Conservation (phyloP, 1,140 invertebrate genomes). For the Steinernema khuongi region DNA sequence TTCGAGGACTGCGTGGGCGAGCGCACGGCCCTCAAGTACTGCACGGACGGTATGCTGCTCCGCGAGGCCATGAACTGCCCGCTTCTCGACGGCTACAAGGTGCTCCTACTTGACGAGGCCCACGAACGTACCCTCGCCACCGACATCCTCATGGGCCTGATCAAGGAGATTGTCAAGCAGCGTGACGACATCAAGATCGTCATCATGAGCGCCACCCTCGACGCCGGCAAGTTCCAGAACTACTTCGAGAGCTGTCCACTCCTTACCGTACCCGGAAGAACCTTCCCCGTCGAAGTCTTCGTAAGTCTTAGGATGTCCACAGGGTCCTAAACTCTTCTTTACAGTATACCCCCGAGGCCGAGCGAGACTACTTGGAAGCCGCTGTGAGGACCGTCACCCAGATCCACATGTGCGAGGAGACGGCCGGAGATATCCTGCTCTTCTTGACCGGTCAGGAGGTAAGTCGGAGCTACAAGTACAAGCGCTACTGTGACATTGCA, state of each 20-base stretch:
- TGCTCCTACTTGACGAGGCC: slow-evolving; percentile 92
- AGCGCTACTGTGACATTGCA: slow-evolving; percentile 45
- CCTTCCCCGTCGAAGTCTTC: slow-evolving; percentile 95
- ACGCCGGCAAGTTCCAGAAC: slow-evolving; percentile 86
- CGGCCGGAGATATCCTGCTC: slow-evolving; percentile 81
- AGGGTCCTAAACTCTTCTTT: slow-evolving; percentile 24
- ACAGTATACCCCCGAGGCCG: slow-evolving; percentile 90
- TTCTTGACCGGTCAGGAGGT: slow-evolving; percentile 86
- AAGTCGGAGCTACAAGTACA: not conserved
- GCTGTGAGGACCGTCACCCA: slow-evolving; percentile 96
- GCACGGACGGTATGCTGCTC: slow-evolving; percentile 75
- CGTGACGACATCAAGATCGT: slow-evolving; percentile 87
- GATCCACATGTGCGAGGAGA: slow-evolving; percentile 97
- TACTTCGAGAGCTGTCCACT: slow-evolving; percentile 82
- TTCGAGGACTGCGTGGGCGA: slow-evolving; percentile 97
- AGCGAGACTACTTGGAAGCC: slow-evolving; percentile 94
- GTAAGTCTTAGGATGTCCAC: slow-evolving; percentile 35
- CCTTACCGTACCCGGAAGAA: slow-evolving; percentile 94
- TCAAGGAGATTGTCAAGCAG: slow-evolving; percentile 83
- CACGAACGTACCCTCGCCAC: slow-evolving; percentile 97
- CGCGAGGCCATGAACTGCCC: slow-evolving; percentile 98
- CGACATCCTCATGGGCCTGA: slow-evolving; percentile 92
- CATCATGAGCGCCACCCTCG: slow-evolving; percentile 99
- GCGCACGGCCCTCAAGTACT: slow-evolving; percentile 77
- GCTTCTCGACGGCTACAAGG: slow-evolving; percentile 87